phyloP scores from a whole-genome alignment of 2,797 vertebrate species.

The Gymnothorax reevesii region DNA sequence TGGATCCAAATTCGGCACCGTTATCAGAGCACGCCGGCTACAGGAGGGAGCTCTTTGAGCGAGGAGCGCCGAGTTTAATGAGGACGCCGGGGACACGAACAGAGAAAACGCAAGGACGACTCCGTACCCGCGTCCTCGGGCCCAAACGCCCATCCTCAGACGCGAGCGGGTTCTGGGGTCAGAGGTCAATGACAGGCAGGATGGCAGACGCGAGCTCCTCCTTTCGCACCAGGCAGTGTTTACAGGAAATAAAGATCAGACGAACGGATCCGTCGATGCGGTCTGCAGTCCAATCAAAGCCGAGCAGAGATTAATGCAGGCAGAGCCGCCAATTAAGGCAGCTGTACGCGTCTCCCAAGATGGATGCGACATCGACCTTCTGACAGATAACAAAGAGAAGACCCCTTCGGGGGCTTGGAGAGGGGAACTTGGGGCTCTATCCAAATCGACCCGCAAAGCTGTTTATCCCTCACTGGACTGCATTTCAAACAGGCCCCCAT shows the following conservation, averaged over 20 bases:
- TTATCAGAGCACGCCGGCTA: background rate
- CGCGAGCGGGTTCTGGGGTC: no score
- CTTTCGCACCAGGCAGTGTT: background rate
- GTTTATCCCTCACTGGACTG: background rate
- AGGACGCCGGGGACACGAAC: background rate
- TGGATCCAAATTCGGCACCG: background rate
- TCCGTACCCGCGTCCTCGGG: no score
- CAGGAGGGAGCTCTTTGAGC: background rate
- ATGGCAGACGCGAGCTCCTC: no score
- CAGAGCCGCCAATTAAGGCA: background rate
- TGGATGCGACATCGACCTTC: background rate
- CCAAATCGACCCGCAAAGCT: conserved; percentile 1
- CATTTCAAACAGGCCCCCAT: background rate
- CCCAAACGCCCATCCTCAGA: background rate
- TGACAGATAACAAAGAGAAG: background rate
- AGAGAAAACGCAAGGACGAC: background rate
- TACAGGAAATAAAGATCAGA: background rate
- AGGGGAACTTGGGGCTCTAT: background rate
- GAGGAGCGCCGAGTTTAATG: background rate
- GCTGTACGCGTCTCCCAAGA: background rate
- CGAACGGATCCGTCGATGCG: background rate
- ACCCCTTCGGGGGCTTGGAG: background rate
- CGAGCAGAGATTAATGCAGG: background rate
- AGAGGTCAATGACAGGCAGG: background rate
- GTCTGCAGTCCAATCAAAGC: background rate